Conservation (phyloP, 1,140 invertebrate genomes). For the Anoplolepis gracilipes region DNA sequence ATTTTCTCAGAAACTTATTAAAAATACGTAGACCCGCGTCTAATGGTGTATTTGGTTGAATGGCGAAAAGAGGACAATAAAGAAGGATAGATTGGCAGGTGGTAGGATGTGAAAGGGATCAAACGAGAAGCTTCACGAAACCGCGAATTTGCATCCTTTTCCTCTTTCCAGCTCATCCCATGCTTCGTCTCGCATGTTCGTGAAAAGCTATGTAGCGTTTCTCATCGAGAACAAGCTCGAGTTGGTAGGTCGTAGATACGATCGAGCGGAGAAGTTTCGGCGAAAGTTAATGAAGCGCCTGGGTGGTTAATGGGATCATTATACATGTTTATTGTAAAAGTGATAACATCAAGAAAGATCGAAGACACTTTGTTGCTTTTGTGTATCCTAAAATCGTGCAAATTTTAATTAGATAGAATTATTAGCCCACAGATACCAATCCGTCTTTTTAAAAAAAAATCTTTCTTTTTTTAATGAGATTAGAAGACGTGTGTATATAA, state of each 20-base stretch:
- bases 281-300: conserved; percentile 45
- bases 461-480: too few relatives aligned
- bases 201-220: conserved; percentile 37
- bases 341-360: conserved; percentile 35
- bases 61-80: conserved; percentile 54
- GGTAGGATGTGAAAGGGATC: background rate
- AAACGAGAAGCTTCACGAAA: conserved; percentile 63
- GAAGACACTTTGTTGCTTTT: background rate
- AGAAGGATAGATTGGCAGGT: conserved; percentile 66
- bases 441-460: background rate
- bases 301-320: conserved; percentile 36
- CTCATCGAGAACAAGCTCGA: background rate
- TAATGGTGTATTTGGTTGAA: conserved; percentile 79
- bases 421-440: conserved; percentile 3
- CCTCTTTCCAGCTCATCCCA: background rate
- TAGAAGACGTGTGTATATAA: too few relatives aligned
- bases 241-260: conserved; percentile 18
- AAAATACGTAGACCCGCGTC: conserved; percentile 81
- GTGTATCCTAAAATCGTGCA: background rate
- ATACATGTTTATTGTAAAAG: conserved; percentile 18
- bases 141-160: conserved; percentile 70
- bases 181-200: conserved; percentile 22
- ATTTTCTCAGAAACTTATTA: conserved; percentile 82
- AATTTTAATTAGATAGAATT: conserved; percentile 23
- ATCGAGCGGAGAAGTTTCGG: conserved; percentile 12